These are phyloP conservation scores for Monopis laevigella DNA, from an alignment of 2,888 invertebrate genomes.

Conservation along the genomic window DNA sequence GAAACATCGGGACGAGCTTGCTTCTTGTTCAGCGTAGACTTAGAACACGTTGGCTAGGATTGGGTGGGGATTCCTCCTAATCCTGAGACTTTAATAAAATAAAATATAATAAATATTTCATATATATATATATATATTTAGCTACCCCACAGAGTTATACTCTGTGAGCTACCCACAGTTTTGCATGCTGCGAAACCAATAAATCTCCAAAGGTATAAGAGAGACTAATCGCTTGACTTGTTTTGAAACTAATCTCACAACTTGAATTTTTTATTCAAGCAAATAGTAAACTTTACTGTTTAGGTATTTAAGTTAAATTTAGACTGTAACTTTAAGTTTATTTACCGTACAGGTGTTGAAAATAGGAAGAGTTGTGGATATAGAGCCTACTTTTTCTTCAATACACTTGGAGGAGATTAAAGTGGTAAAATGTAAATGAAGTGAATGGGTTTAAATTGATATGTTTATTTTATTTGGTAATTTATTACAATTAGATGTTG, in stretches of 20 bases:
- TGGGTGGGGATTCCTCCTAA: no score
- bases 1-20: no score
- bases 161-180: conserved; percentile 64
- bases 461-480: no score
- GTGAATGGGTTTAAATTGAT: conserved; percentile 25
- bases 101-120: no score
- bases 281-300: not conserved
- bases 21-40: no score
- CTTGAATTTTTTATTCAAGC: conserved; percentile 22
- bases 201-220: conserved; percentile 60
- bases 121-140: no score
- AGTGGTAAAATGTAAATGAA: conserved; percentile 56
- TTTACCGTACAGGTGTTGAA: conserved; percentile 56
- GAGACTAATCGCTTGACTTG: conserved; percentile 62
- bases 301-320: not conserved
- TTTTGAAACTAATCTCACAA: conserved; percentile 45
- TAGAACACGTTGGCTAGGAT: no score
- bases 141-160: no score
- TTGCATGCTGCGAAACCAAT: conserved; percentile 66
- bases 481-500: no score
- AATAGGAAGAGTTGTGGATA: conserved; percentile 63
- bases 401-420: conserved; percentile 63
- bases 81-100: no score
- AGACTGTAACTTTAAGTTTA: conserved; percentile 24
- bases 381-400: conserved; percentile 41